Evolutionary conservation across 2,113 vertebrate genomes (phyloP).

Genomic region (Campylomormyrus numenius): DNA sequence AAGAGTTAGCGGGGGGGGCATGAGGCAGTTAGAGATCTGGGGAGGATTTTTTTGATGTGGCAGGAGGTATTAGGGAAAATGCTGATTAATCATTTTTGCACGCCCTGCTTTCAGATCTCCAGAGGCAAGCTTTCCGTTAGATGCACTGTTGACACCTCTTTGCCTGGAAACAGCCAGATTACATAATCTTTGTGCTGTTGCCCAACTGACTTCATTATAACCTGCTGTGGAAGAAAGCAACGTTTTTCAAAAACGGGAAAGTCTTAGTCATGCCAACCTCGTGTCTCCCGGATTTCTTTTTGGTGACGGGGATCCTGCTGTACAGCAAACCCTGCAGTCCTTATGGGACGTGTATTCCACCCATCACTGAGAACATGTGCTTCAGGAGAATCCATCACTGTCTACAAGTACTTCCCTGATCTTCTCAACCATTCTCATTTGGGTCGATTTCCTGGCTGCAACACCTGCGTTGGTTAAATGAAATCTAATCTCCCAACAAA

Average conservation of each 20-base stretch:
- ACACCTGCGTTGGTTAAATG: not conserved
- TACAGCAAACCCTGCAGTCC: not conserved
- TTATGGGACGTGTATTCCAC: not conserved
- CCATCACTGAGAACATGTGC: not conserved
- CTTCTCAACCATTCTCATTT: not conserved
- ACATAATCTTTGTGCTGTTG: not conserved
- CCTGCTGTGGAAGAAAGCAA: not conserved
- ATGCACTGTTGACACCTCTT: not conserved
- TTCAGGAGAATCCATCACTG: not conserved
- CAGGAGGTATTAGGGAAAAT: not conserved
- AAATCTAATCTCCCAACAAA: not conserved
- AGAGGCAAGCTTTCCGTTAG: not conserved
- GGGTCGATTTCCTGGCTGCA: not conserved
- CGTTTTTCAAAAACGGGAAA: not conserved
- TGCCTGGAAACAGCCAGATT: not conserved
- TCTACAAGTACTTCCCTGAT: not conserved
- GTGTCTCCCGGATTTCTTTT: not conserved
- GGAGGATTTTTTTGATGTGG: not conserved
- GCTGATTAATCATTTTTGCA: slow-evolving; percentile 1
- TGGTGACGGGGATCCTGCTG: not conserved
- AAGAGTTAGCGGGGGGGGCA: not conserved
- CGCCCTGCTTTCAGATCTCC: not conserved
- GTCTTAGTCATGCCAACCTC: slow-evolving; percentile 1
- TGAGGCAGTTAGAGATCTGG: not conserved
- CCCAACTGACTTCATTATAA: slow-evolving; percentile 5